Evolutionary conservation across 2,888 invertebrate species (phyloP).

Genomic region (Eudasyphora cyanicolor): DNA sequence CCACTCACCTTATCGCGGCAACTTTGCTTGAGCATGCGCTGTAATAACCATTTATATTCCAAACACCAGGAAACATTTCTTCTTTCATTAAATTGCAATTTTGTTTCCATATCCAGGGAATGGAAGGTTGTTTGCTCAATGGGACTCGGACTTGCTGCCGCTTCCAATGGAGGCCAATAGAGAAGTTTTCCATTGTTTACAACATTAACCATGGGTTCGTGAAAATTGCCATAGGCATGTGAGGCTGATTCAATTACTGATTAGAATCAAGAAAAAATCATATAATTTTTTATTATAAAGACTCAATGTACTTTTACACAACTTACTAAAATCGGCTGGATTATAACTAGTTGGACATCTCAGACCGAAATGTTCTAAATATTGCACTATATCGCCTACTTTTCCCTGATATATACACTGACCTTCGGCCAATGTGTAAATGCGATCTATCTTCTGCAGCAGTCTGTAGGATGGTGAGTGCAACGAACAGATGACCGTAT

Average conservation of each 20-base stretch:
- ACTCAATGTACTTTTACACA: not conserved
- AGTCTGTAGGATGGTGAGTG: constrained; percentile 96
- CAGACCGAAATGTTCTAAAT: constrained; percentile 87
- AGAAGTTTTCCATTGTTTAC: constrained; percentile 85
- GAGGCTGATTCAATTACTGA: constrained; percentile 90
- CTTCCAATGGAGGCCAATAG: constrained; percentile 79
- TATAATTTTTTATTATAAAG: not conserved
- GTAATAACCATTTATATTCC: constrained; percentile 85
- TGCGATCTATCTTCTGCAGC: constrained; percentile 94
- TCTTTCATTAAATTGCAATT: not conserved
- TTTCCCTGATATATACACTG: constrained; percentile 94
- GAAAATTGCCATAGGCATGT: constrained; percentile 88
- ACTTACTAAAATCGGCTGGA: constrained; percentile 96
- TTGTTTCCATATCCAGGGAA: constrained; percentile 74
- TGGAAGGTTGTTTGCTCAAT: no score
- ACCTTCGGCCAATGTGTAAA: constrained; percentile 92
- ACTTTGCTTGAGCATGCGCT: constrained; percentile 87
- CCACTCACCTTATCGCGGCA: constrained; percentile 83
- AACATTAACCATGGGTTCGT: constrained; percentile 85
- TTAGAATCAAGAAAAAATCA: not conserved
- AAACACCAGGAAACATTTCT: constrained; percentile 82
- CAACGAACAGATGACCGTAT: constrained; percentile 95
- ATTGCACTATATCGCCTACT: constrained; percentile 89
- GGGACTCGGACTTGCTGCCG: not conserved
- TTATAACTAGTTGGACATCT: constrained; percentile 96